Conservation (phyloP, 1,140 invertebrate genomes). For the Drosophila aff. region DNA sequence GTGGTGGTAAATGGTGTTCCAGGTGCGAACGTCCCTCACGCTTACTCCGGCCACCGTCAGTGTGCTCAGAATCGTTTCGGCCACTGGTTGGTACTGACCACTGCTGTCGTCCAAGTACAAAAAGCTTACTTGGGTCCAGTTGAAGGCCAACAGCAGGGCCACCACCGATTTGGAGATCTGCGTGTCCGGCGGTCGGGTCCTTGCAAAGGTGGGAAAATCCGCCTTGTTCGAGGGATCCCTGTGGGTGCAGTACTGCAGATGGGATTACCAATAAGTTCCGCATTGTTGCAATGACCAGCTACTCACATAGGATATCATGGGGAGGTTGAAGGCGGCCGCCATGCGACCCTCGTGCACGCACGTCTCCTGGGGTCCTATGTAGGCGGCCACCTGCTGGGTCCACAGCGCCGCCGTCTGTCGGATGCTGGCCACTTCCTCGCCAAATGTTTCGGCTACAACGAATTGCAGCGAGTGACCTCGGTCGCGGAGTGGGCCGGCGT, state of each 20-base stretch:
- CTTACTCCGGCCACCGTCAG: constrained; percentile 89
- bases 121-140: constrained; percentile 91
- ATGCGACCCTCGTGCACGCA: constrained; percentile 97
- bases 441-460: constrained; percentile 95
- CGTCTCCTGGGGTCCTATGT: constrained; percentile 97
- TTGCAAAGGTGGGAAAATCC: constrained; percentile 95
- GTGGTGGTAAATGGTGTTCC: constrained; percentile 92
- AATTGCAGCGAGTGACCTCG: constrained; percentile 91
- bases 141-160: constrained; percentile 91
- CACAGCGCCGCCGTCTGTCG: constrained; percentile 93
- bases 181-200: constrained; percentile 96
- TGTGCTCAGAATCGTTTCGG: constrained; percentile 89
- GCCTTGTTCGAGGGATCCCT: constrained; percentile 94
- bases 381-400: constrained; percentile 94
- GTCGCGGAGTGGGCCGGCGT: constrained; percentile 87
- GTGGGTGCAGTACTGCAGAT: constrained; percentile 92
- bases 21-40: constrained; percentile 88
- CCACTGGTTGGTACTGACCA: constrained; percentile 90
- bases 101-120: constrained; percentile 90
- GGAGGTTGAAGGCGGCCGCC: constrained; percentile 97
- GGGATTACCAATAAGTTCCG: background rate
- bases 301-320: constrained; percentile 94
- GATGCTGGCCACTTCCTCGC: constrained; percentile 94
- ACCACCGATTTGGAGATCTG: constrained; percentile 96
- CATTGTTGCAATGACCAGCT: background rate